Base-by-base conservation (phyloP, 2,888 invertebrate species). In the Plusia festucae region DNA sequence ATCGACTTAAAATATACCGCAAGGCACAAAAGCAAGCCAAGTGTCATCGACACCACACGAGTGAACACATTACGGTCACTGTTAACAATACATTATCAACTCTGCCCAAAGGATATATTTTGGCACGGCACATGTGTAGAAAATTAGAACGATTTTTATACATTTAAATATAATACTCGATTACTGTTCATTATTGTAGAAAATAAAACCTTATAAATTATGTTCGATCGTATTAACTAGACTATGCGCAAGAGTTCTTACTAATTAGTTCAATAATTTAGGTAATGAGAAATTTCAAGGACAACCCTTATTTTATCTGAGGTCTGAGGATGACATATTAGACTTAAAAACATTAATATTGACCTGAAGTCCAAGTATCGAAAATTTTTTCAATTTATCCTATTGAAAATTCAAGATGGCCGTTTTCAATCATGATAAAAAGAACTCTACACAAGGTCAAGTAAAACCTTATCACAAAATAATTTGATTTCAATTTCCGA, bases 71-170 rank as follows among this genome's bases (percentile, higher is more conserved):
- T 65, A 51, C 55, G 34, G 61, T 24, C 52, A 73, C 49, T 65
- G 24, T 60, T 18, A 55, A 73, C 53, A 59, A 20, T 24, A 13
- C 53, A 61, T 57, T 56, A 53, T 8, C 49, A 65, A 79, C 61
- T 72, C 46, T 53, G 60, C 61, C 53, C 55, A 63, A 62, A 52
- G 60, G 34, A 73, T 78, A 73, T 85, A 83, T 88, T 92, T 92
- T 92, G 92, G 92, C 92, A 92, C 92, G 85, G 89, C 78, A 86
- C 75, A 65, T 79, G 74, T 86, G 82, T 89, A 87, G 79, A 86
- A 87, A 88, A 88, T 82, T 89, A 89, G 84, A 88, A 86, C 78
- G 85, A 81, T 85, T 83, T 69, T 82, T 70, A 40, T 73, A 68
- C 73, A 65, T 67, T 68, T 77, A 81, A 79, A 83, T 87, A 85